Percentiles rank a stretch among this genome's conserved stretches.
These are phyloP conservation scores for Pyrrhopygopsis socrates DNA, from an alignment of 2,888 invertebrate species.

Conservation along the genomic window DNA sequence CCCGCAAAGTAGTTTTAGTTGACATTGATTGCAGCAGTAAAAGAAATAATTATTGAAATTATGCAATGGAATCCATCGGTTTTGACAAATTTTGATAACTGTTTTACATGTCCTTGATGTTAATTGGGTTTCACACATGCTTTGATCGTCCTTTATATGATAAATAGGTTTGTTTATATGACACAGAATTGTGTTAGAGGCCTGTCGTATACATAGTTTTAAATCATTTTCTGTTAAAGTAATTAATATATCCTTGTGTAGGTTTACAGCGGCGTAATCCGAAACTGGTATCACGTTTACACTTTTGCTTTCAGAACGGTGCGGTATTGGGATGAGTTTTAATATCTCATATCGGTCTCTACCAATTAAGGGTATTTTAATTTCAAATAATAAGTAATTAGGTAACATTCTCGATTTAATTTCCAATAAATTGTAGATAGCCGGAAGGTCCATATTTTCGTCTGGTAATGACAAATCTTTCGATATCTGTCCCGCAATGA, in stretches of 20 bases:
- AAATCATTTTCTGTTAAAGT: not conserved
- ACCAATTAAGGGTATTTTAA: constrained; percentile 9
- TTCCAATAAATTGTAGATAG: constrained; percentile 18
- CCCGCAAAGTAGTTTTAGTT: constrained; percentile 25
- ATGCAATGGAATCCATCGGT: not conserved
- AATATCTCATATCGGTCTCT: constrained; percentile 10
- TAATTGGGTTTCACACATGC: constrained; percentile 10
- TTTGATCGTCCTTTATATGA: constrained; percentile 22
- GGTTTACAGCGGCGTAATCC: not conserved
- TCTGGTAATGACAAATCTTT: constrained; percentile 14
- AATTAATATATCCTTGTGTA: constrained; percentile 4
- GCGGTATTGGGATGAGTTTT: constrained; percentile 3
- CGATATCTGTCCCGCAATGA: constrained; percentile 16
- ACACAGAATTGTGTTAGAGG: not conserved
- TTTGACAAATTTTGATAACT: constrained; percentile 7
- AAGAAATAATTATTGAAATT: constrained; percentile 17
- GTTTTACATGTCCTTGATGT: not conserved
- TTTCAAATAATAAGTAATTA: constrained; percentile 21
- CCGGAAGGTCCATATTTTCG: constrained; percentile 23
- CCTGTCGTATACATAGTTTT: not conserved
- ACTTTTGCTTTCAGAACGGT: not conserved
- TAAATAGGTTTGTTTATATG: constrained; percentile 11
- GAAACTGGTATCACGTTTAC: not conserved
- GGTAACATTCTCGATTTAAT: constrained; percentile 2
- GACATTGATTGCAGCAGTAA: constrained; percentile 29